Evolutionary conservation across 1,140 invertebrate species (phyloP).

Genomic region (Arctopsyche grandis): DNA sequence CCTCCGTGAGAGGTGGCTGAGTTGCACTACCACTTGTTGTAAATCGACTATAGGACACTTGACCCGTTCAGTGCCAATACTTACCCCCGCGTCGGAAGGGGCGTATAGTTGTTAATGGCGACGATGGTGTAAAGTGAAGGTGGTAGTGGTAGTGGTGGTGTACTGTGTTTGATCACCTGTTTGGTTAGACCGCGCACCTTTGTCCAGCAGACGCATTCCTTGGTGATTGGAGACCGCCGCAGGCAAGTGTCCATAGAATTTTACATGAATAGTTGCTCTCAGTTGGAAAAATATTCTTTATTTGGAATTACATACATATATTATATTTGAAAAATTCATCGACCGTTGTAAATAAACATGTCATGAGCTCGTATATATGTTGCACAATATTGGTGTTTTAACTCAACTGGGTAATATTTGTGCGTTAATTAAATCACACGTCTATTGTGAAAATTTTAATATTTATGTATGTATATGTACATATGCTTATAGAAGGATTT

Average conservation of each 20-base stretch:
- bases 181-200: neutral
- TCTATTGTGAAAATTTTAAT: no score
- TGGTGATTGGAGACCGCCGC: neutral
- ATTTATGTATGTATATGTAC: neutral
- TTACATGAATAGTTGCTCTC: no score
- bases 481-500: neutral
- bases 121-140: constrained; percentile 3
- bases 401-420: no score
- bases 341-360: no score
- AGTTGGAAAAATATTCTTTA: no score
- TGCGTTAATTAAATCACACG: no score
- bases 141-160: neutral
- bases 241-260: neutral
- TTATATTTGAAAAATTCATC: no score
- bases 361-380: no score
- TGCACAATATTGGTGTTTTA: no score
- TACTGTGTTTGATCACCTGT: constrained; percentile 2
- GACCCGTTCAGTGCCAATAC: neutral
- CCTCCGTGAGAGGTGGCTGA: neutral
- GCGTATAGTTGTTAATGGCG: neutral
- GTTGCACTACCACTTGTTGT: neutral
- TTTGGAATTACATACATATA: no score
- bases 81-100: neutral
- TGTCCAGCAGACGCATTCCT: constrained; percentile 14
- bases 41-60: neutral